Evolutionary conservation across 2,888 invertebrate genomes (phyloP), one percentile per base, ranked within the genome.

Genomic region (Charanyca ferruginea): DNA sequence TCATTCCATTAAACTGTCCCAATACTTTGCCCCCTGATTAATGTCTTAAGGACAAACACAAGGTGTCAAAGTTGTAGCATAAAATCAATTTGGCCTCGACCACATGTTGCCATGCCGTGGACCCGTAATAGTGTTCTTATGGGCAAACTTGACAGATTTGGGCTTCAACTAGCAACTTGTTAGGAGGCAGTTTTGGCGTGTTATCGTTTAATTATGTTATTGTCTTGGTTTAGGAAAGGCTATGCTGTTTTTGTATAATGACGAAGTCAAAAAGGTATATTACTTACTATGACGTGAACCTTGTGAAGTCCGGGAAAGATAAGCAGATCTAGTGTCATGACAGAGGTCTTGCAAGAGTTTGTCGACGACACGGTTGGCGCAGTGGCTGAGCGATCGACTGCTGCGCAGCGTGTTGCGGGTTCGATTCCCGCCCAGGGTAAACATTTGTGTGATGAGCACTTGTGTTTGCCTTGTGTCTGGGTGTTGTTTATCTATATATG

Each of bases 71-170:
- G 69, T 79, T 80, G 66, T 52, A 62, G 58, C 66, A 66, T 73
- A 72, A 73, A 67, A 81, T 81, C 79, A 79, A 81, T 81, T 81
- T 81, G 69, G 25, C 41, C 23, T 5, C 64, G 66, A 73, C 79
- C 81, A 66, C 79, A 76, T 76, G 76, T 73, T 69, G 77, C 73
- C 63, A 71, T 60, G 66, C 62, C 64, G 54, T 35, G 63, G 77
- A 45, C 23, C 62, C 25, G 23, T 73, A 69, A 73, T 76, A 58
- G 75, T 64, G 68, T 64, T 54, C 77, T 76, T 77, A 73, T 77
- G 76, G 77, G 1, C 8, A 59, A 76, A 76, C 62, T 76, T 77
- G 76, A 55, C 77, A 73, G 68, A 73, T 77, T 77, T 65, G 45
- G 77, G 59, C 42, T 23, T 47, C 38, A 8, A 13, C 53, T 45